Percentiles rank a stretch among this genome's conserved stretches.
These are phyloP conservation scores for Furcula furcula DNA, from an alignment of 2,888 invertebrate genomes.

Conservation along the genomic window DNA sequence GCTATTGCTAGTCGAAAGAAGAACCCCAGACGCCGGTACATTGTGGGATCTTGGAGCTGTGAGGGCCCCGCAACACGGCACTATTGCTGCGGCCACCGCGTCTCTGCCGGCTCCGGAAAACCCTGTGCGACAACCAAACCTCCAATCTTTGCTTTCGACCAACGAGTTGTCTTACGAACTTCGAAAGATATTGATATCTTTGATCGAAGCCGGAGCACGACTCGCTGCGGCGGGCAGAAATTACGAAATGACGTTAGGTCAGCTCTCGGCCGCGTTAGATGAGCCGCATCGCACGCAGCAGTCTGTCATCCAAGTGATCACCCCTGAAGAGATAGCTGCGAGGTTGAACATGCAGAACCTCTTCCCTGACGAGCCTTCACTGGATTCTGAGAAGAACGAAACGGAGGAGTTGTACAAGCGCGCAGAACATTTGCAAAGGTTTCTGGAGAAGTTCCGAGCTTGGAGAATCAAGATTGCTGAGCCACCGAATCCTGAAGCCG, in stretches of 20 bases:
- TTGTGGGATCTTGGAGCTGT: slow-evolving; percentile 70
- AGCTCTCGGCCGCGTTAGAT: slow-evolving; percentile 62
- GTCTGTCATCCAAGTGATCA: slow-evolving; percentile 58
- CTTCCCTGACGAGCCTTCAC: slow-evolving; percentile 18
- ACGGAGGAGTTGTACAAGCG: slow-evolving; percentile 44
- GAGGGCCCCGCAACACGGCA: slow-evolving; percentile 59
- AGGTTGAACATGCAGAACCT: slow-evolving; percentile 37
- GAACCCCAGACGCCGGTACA: slow-evolving; percentile 61
- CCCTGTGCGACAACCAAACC: slow-evolving; percentile 58
- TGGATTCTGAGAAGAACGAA: slow-evolving; percentile 13
- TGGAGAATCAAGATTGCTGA: slow-evolving; percentile 62
- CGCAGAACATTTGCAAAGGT: slow-evolving; percentile 61
- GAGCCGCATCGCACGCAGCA: slow-evolving; percentile 47
- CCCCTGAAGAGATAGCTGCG: slow-evolving; percentile 65
- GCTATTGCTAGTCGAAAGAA: slow-evolving; percentile 58
- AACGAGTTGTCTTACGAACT: slow-evolving; percentile 68
- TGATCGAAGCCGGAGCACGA: slow-evolving; percentile 70
- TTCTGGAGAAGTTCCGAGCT: slow-evolving; percentile 64
- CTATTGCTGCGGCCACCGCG: slow-evolving; percentile 70
- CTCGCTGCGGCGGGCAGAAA: slow-evolving; percentile 67
- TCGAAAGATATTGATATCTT: slow-evolving; percentile 66
- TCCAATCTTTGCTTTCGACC: slow-evolving; percentile 67
- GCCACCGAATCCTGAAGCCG: slow-evolving; percentile 54
- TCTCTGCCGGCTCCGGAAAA: slow-evolving; percentile 56
- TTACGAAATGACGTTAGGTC: slow-evolving; percentile 61